Percentiles rank a stretch among this genome's conserved stretches.
Conservation (phyloP, 2,888 invertebrate genomes). For the Globia sparganii region DNA sequence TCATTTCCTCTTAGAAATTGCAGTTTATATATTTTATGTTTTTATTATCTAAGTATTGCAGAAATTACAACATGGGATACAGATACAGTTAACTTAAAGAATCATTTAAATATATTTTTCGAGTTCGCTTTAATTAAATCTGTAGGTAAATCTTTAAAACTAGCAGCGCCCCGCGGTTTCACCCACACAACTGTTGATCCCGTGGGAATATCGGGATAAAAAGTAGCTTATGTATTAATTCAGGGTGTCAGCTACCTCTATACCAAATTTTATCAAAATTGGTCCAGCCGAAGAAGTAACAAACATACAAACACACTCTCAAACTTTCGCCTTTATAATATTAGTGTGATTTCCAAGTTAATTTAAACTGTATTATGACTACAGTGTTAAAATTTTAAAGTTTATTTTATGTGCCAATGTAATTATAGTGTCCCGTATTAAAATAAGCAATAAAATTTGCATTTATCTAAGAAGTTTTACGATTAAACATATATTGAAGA, state of each 20-base stretch:
- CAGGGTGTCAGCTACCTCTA: no score
- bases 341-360: neutral
- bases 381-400: conserved; percentile 6
- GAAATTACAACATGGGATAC: neutral
- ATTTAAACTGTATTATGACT: neutral
- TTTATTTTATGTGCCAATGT: conserved; percentile 34
- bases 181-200: no score
- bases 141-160: no score
- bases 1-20: conserved; percentile 40
- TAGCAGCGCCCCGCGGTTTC: no score
- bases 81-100: neutral
- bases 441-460: conserved; percentile 49
- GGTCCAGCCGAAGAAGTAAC: no score
- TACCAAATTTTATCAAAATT: no score
- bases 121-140: neutral
- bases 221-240: no score
- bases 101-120: conserved; percentile 13
- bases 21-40: conserved; percentile 27
- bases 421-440: conserved; percentile 40
- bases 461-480: conserved; percentile 46
- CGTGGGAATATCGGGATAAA: no score
- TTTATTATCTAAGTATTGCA: conserved; percentile 11
- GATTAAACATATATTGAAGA: conserved; percentile 40
- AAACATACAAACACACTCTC: no score
- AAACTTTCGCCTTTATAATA: no score